Evolutionary conservation across 2,888 invertebrate species (phyloP).

Genomic region (Perizoma affinitatum): DNA sequence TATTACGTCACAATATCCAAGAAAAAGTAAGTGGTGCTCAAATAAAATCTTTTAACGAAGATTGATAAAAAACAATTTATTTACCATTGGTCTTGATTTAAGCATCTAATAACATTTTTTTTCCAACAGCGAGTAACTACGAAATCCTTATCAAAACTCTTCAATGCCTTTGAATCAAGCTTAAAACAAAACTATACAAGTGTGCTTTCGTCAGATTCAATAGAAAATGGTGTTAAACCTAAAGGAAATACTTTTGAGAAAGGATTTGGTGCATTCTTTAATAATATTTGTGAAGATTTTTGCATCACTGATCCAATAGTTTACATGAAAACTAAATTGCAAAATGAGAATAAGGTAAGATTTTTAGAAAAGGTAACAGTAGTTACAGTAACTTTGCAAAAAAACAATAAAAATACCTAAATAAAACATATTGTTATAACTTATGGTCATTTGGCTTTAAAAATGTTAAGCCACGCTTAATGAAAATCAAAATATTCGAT

Average conservation of each 20-base stretch:
- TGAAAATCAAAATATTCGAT: no score
- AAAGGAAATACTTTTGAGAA: conserved; percentile 2
- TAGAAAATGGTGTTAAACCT: background rate
- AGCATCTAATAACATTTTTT: background rate
- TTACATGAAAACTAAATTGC: conserved; percentile 19
- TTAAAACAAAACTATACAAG: conserved; percentile 23
- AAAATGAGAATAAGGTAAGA: conserved; percentile 7
- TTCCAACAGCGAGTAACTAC: conserved; percentile 5
- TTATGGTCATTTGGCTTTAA: no score
- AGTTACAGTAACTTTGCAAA: no score
- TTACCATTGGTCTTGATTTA: no score
- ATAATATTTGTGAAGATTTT: conserved; percentile 22
- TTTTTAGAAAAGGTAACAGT: no score
- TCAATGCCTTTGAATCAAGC: conserved; percentile 21
- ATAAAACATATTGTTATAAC: no score
- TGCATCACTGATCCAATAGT: conserved; percentile 23
- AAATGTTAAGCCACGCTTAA: no score
- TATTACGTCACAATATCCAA: conserved; percentile 10
- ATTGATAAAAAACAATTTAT: no score
- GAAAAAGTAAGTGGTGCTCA: conserved; percentile 10
- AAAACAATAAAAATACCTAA: no score
- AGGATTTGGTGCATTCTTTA: conserved; percentile 24
- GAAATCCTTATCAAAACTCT: conserved; percentile 5
- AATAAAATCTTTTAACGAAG: no score
- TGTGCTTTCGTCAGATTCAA: conserved; percentile 10